Evolutionary conservation across 2,797 vertebrate species (phyloP), one percentile per base, ranked within the genome.

Genomic region (Meriones psammophilus): DNA sequence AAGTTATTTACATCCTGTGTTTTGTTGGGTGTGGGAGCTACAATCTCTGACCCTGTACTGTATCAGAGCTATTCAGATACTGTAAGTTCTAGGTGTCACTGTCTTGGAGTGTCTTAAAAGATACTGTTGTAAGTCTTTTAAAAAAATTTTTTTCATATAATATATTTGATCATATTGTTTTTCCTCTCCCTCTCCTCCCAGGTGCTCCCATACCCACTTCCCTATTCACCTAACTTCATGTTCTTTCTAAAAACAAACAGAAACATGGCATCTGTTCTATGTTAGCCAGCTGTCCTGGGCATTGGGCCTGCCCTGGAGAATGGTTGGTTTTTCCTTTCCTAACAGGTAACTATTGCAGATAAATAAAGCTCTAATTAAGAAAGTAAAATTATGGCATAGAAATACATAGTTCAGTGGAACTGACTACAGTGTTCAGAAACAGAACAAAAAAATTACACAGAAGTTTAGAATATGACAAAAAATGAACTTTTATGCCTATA

Each of bases 371-470:
- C 1, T 68, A 85, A 69, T 54, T 88, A 87, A 94, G 86, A 94
- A 1, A 78, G 39, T 1, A 94, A 91, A 76, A 79, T 36, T 22
- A 84, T 80, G 33, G 14, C 18, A 89, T 1, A 64, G 28, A 58
- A 79, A 85, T 64, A 90, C 39, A 71, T 2, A 77, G n/a, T 79
- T 79, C 58, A 64, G n/a, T 46, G 79, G 80, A 78, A 74, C 5
- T 79, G 20, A 73, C 56, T 64, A 33, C 56, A 60, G 5, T 76
- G 22, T 26, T 36, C 58, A 88, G 68, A 94, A 96, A 81, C n/a
- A 96, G 50, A 88, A 68, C 50, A 88, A 90, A 93, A 93, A 96
- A 95, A 71, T 42, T 66, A 88, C 9, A 50, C n/a, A 30, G 10
- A 90, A 33, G 3, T 91, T 92, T 93, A 68, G 9, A 86, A 91